These are phyloP conservation scores for Diadegma fenestrale DNA, from an alignment of 2,888 invertebrate species.

Conservation along the genomic window DNA sequence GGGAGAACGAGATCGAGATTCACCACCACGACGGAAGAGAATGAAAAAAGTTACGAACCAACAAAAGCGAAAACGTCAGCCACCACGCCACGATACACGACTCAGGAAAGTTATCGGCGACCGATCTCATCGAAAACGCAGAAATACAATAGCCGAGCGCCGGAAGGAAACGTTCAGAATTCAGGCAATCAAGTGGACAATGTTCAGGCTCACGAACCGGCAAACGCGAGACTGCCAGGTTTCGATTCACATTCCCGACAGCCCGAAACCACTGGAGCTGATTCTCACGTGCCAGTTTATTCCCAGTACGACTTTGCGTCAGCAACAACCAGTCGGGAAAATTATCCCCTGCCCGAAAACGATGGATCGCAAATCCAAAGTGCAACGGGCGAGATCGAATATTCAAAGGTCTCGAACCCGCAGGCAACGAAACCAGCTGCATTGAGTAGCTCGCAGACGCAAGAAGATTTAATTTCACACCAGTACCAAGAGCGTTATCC, in stretches of 20 bases:
- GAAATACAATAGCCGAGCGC: slow-evolving; percentile 73
- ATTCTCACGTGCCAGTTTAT: slow-evolving; percentile 53
- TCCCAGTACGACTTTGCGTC: slow-evolving; percentile 71
- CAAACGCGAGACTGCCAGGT: slow-evolving; percentile 58
- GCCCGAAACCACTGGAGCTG: slow-evolving; percentile 41
- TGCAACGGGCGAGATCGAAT: slow-evolving; percentile 65
- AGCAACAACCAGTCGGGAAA: slow-evolving; percentile 69
- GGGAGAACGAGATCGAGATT: slow-evolving; percentile 79
- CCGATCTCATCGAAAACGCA: slow-evolving; percentile 70
- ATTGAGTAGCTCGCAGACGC: slow-evolving; percentile 16
- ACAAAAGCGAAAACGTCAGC: slow-evolving; percentile 77
- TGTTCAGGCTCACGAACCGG: slow-evolving; percentile 71
- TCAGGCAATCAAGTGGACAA: slow-evolving; percentile 72
- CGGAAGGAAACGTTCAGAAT: slow-evolving; percentile 47
- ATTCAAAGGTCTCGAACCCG: slow-evolving; percentile 72
- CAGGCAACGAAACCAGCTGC: slow-evolving; percentile 49
- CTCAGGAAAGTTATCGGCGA: slow-evolving; percentile 61
- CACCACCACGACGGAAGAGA: slow-evolving; percentile 82
- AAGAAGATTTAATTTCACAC: slow-evolving; percentile 47
- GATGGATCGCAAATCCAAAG: slow-evolving; percentile 37
- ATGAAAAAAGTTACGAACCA: slow-evolving; percentile 80
- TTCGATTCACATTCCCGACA: slow-evolving; percentile 51
- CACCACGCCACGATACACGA: slow-evolving; percentile 75
- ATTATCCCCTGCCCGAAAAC: slow-evolving; percentile 67
- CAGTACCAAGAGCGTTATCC: slow-evolving; percentile 68